A percentile compares a stretch with the other conserved stretches of the same genome.
Conservation (phyloP, 2,113 vertebrate genomes). For the Nansenia antarctica region DNA sequence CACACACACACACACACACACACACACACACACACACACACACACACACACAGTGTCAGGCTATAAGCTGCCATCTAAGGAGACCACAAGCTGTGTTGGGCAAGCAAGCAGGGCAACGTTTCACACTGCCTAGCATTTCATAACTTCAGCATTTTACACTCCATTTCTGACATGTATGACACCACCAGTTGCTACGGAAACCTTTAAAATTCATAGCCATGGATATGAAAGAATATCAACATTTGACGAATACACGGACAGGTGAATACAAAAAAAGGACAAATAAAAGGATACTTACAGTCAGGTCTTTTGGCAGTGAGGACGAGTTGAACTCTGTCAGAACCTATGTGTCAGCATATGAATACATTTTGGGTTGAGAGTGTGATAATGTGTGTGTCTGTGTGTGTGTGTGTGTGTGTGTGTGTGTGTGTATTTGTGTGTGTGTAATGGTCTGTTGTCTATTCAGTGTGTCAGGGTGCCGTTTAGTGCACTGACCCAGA, state of each 20-base stretch:
- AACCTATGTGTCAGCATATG: constrained; percentile 37
- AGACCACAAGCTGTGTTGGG: constrained; percentile 19
- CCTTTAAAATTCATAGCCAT: not conserved
- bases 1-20: no score
- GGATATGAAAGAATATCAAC: not conserved
- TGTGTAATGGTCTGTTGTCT: constrained; percentile 43
- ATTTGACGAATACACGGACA: not conserved
- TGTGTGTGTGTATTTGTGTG: constrained; percentile 26
- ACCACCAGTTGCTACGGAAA: not conserved
- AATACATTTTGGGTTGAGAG: constrained; percentile 20
- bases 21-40: no score
- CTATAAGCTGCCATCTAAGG: not conserved
- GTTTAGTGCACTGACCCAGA: constrained; percentile 73
- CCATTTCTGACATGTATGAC: not conserved
- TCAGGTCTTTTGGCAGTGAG: constrained; percentile 4
- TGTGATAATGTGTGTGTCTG: not conserved
- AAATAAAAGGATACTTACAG: constrained; percentile 51
- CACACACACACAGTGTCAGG: no score
- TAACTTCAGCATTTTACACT: not conserved
- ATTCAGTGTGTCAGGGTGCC: constrained; percentile 51
- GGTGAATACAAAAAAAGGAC: constrained; percentile 15
- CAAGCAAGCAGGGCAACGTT: not conserved
- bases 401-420: constrained; percentile 36
- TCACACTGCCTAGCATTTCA: not conserved
- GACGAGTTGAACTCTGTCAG: constrained; percentile 30